Evolutionary conservation across 2,888 invertebrate species (phyloP), one percentile per base, ranked within the genome.

Genomic region (Trichacis sp.): DNA sequence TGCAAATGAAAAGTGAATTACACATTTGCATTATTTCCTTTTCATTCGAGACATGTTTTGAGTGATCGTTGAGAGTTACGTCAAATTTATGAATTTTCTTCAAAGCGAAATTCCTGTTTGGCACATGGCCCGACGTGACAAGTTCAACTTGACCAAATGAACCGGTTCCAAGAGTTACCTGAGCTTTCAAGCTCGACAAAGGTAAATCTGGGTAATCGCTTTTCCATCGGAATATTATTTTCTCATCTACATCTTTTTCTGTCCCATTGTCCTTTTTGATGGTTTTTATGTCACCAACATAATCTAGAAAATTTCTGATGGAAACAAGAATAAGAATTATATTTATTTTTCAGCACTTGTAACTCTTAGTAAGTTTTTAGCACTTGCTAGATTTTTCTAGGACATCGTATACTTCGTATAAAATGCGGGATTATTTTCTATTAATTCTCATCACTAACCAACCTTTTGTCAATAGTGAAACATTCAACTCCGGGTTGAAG

Each of bases 101-200:
- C 66, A 91, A 79, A 0, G 91, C 91, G 75, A 88, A 91, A 50
- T 84, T 82, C 9, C 75, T 56, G 57, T 77, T 55, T 30, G 80
- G 64, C 50, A 72, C 65, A 1, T 87, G 70, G 5, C 66, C 65
- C 8, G 80, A 70, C 6, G 75, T 73, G 0, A 85, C 82, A 64
- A 95, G 86, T 79, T 94, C 94, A 0, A 96, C 96, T n/a, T 94
- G 88, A 0, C 96, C 96, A 79, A 95, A 96, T 0, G 95, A 96
- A 1, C 97, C 97, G 8, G 94, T 92, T 1, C 97, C 97, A 72
- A 97, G 87, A 0, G 95, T 96, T 17, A 92, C 92, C 8, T 95
- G 87, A 52, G 92, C 89, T 73, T 92, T 91, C 68, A 97, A 86
- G 75, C 96, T 93, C 14, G 89, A 88, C 38, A 97, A 85, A 62